These are phyloP conservation scores for Macrotus californicus DNA, from an alignment of 2,113 vertebrate species.

Conservation along the genomic window DNA sequence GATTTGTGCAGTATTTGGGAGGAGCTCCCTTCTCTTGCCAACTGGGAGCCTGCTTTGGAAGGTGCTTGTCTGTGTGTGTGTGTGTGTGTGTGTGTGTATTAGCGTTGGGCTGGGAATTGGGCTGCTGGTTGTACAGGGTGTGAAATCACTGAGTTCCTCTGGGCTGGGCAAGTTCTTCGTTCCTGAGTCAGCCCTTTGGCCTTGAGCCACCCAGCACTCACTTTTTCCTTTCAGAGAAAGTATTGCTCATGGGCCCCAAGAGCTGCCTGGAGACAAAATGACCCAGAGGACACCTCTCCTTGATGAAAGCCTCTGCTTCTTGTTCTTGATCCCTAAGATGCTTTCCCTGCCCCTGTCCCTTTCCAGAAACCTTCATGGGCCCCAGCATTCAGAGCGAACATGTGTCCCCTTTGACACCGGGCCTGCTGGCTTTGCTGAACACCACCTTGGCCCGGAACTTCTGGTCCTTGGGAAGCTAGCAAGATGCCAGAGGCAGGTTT, in stretches of 20 bases:
- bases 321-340: background rate
- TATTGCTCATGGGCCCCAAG: slow-evolving; percentile 53
- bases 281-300: background rate
- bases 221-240: slow-evolving; percentile 82
- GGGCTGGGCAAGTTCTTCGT: slow-evolving; percentile 53
- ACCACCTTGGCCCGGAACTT: background rate
- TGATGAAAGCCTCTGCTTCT: background rate
- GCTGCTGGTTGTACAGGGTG: slow-evolving; percentile 67
- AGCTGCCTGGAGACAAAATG: slow-evolving; percentile 54
- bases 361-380: background rate
- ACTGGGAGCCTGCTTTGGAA: background rate
- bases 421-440: slow-evolving; percentile 48
- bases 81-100: background rate
- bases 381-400: background rate
- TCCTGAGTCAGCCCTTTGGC: slow-evolving; percentile 79
- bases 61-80: background rate
- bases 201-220: slow-evolving; percentile 73
- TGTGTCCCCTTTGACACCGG: fast-evolving
- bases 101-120: slow-evolving; percentile 6
- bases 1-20: background rate
- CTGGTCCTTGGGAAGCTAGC: background rate
- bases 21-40: background rate
- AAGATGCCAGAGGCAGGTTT: background rate
- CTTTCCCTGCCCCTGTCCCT: background rate
- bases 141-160: slow-evolving; percentile 68